Evolutionary conservation across 2,113 vertebrate species (phyloP).

Genomic region (Scortum barcoo): DNA sequence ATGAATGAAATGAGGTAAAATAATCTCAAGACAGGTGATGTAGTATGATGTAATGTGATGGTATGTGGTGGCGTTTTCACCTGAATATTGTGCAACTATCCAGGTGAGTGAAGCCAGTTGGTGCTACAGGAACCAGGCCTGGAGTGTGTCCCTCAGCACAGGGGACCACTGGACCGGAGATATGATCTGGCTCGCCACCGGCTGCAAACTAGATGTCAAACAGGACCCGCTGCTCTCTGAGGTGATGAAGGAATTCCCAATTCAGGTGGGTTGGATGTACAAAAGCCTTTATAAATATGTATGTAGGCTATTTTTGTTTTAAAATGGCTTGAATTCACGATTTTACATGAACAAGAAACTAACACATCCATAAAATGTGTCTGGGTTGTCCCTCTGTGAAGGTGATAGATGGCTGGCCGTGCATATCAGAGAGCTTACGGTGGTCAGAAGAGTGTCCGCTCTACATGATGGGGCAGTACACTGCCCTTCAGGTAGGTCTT

Average conservation of each 20-base stretch:
- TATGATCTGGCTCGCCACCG: constrained; percentile 85
- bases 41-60: not conserved
- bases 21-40: not conserved
- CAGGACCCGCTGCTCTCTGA: constrained; percentile 83
- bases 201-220: constrained; percentile 83
- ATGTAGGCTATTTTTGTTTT: not conserved
- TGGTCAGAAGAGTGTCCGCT: constrained; percentile 82
- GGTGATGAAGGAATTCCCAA: constrained; percentile 80
- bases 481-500: constrained; percentile 80
- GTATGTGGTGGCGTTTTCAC: not conserved
- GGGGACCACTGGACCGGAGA: constrained; percentile 80
- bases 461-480: constrained; percentile 87
- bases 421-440: constrained; percentile 78
- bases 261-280: constrained; percentile 72
- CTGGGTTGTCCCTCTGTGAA: constrained; percentile 25
- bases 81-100: constrained; percentile 1
- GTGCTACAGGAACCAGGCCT: constrained; percentile 82
- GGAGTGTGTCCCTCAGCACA: constrained; percentile 76
- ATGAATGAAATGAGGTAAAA: not conserved
- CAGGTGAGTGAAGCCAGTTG: constrained; percentile 83
- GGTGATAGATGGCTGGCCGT: constrained; percentile 86
- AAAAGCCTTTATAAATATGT: too few species aligned
- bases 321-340: too few species aligned
- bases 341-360: not conserved
- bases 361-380: not conserved